These are phyloP conservation scores for Zaprionus ornatus DNA, from an alignment of 1,140 invertebrate species.

Conservation along the genomic window DNA sequence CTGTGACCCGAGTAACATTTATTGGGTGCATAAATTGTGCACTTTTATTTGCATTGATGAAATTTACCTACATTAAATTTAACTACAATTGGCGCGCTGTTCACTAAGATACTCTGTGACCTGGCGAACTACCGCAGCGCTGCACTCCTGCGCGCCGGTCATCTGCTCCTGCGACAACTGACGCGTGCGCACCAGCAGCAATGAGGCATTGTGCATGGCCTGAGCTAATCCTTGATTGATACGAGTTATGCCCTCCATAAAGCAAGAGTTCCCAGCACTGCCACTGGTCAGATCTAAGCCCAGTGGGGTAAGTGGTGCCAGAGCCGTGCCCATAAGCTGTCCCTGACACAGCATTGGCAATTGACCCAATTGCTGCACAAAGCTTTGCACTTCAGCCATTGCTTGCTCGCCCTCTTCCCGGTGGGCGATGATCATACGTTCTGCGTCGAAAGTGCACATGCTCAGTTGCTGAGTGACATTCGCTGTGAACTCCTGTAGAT, in stretches of 20 bases:
- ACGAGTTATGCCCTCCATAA: constrained; percentile 50
- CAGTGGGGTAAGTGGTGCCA: constrained; percentile 28
- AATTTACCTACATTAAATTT: constrained; percentile 7
- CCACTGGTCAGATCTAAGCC: constrained; percentile 23
- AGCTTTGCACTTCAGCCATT: constrained; percentile 38
- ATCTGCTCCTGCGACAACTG: constrained; percentile 48
- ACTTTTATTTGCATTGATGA: constrained; percentile 44
- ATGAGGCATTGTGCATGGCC: constrained; percentile 58
- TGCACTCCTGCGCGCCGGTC: constrained; percentile 43
- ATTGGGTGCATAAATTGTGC: constrained; percentile 73
- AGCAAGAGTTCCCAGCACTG: constrained; percentile 44
- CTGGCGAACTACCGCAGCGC: constrained; percentile 39
- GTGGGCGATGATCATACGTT: constrained; percentile 20
- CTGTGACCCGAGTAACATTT: constrained; percentile 29
- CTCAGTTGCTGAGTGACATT: constrained; percentile 53
- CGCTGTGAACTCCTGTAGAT: constrained; percentile 55
- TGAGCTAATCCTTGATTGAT: constrained; percentile 58
- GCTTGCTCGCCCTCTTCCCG: constrained; percentile 35
- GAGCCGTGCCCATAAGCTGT: constrained; percentile 10
- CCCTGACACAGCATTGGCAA: constrained; percentile 46
- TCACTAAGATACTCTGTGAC: constrained; percentile 46
- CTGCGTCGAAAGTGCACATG: constrained; percentile 39
- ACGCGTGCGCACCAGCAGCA: constrained; percentile 55
- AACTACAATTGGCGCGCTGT: constrained; percentile 51
- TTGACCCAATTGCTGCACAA: constrained; percentile 56